phyloP scores from a whole-genome alignment of 2,888 invertebrate genomes.

The Dexiosoma caninum region DNA sequence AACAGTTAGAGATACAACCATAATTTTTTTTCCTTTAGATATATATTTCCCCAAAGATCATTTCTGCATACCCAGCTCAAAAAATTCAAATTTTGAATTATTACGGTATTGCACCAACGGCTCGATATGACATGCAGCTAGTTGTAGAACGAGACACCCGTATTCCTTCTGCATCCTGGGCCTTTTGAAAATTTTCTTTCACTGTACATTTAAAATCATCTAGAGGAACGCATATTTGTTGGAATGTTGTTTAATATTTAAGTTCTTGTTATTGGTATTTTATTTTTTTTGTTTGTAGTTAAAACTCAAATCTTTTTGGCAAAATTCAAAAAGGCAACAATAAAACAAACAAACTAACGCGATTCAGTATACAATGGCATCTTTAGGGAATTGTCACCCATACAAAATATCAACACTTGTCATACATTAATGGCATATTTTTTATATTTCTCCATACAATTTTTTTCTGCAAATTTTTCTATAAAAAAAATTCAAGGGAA shows the following conservation, averaged over 20 bases:
- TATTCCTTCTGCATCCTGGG: no score
- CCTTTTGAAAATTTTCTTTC: constrained; percentile 6
- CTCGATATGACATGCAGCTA: no score
- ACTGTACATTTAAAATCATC: constrained; percentile 46
- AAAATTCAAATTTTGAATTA: no score
- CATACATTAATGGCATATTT: constrained; percentile 66
- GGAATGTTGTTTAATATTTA: constrained; percentile 56
- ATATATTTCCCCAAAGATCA: no score
- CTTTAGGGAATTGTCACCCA: constrained; percentile 64
- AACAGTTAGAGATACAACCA: no score
- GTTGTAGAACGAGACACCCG: no score
- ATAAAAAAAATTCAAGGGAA: constrained; percentile 4
- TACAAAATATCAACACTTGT: constrained; percentile 66
- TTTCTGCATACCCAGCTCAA: no score
- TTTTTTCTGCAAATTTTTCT: constrained; percentile 4
- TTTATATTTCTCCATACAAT: constrained; percentile 27
- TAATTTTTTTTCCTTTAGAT: no score
- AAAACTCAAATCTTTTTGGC: constrained; percentile 40
- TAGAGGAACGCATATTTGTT: constrained; percentile 53
- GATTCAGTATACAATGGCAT: constrained; percentile 57
- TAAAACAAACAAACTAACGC: constrained; percentile 28
- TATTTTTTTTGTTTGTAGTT: no score
- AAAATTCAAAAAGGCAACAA: constrained; percentile 12
- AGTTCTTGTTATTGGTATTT: constrained; percentile 46
- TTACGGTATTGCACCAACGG: no score